Evolutionary conservation across 2,113 vertebrate genomes (phyloP), one percentile per base, ranked within the genome.

Genomic region (Bos javanicus): DNA sequence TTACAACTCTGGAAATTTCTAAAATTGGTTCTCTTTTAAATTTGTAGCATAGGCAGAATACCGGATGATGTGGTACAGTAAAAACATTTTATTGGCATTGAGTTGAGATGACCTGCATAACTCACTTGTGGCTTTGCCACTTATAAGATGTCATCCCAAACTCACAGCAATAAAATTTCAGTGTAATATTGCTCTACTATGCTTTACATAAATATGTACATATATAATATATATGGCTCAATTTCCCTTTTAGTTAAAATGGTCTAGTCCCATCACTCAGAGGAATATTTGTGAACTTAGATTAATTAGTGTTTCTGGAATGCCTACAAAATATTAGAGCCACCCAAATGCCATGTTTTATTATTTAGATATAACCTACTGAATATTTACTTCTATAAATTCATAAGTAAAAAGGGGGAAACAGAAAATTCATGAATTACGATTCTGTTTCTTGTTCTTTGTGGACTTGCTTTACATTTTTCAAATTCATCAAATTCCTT

Each of bases 1-100:
- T 97, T 91, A 97, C 86, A 94, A 90, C 97, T 97, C 83, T 97
- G 76, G 96, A 97, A 92, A 97, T 97, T 98, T 98, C 87, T 97
- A 98, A 96, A 97, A 81, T 93, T 59, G 46, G 91, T 97, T 93
- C 94, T 60, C 87, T 91, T 94, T 94, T 94, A 93, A 96, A 97
- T 97, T n/a, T 93, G 86, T 84, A 89, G 90, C 95, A 94, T 46
- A 97, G 92, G 90, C 87, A 96, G 92, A 94, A 95, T 59, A 60
- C 85, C 1, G 7, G 95, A 93, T 87, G 92, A 96, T 90, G 90
- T 36, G 95, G 82, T 87, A 97, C 46, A 83, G 87, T 86, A 96
- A 83, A 95, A 97, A 84, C 46, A 60, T 91, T 96, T 97, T 98
- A 91, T 54, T 97, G 97, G 88, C 88, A 91, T 96, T 95, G 78